Evolutionary conservation across 2,888 invertebrate species (phyloP), one percentile per base, ranked within the genome.

Genomic region (Stenotaenia linearis): DNA sequence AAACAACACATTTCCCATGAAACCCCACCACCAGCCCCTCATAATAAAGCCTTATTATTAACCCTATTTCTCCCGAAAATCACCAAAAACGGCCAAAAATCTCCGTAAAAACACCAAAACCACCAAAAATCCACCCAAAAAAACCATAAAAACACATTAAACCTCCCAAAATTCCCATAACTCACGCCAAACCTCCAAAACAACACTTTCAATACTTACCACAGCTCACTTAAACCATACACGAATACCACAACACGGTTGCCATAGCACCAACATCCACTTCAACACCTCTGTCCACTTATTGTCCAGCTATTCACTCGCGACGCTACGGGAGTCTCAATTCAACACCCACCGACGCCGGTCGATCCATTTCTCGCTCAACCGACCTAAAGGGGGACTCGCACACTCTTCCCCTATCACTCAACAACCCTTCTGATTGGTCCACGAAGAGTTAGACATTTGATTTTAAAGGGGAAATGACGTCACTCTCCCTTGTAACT

Each of bases 391-490:
- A 69, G 28, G 69, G 69, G 69, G 69, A 69, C 12, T 28, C 9
- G 9, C 69, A 15, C 69, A 69, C n/a, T 69, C 25, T 28, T 12
- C 69, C 69, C 69, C 69, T n/a, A 12, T 45, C 45, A 45, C 12
- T 15, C 45, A 5, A 18, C 25, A 10, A 15, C 69, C 12, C 25
- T 4, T 28, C 12, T 69, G 69, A 69, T 69, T 69, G 69, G 69
- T 69, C 10, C 12, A 69, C 9, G 25, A 69, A 69, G 69, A 69
- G 69, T 69, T 69, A 69, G 10, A 25, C 15, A 69, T n/a, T n/a
- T n/a, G n/a, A n/a, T n/a, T n/a, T n/a, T 69, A 69, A 69, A 69
- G 69, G 69, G 69, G 69, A 69, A 69, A 69, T 69, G 28, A 28
- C 69, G 69, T 69, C 69, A 69, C 15, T 69, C 1, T n/a, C n/a